Base-by-base conservation (phyloP, 2,113 vertebrate genomes). In the Synodontis membranacea region DNA sequence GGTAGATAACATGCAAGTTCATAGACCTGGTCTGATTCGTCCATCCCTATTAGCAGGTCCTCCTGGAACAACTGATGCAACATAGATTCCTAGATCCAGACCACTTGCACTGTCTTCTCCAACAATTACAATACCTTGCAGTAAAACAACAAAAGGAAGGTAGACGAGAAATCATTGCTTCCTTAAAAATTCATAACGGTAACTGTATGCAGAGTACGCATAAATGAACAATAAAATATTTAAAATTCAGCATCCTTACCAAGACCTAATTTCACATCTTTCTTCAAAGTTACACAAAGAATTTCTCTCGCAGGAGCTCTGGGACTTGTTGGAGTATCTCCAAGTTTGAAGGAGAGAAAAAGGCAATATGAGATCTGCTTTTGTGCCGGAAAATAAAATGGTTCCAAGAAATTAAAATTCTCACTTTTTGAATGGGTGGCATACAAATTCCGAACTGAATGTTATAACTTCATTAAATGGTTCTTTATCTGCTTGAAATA, bases 1-100 rank as follows among this genome's bases (percentile, higher is more conserved):
- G n/a, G n/a, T n/a, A 39, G 37, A 46, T 46, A 48, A 25, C 34
- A 21, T 34, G 12, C 11, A 39, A 21, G 23, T 42, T 62, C 11
- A 50, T 82, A 64, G 88, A 98, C 97, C 97, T 96, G 95, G 91
- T 93, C 93, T 96, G 88, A 97, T 96, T 86, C 92, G 96, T 90
- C 96, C 96, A 50, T 96, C 94, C 90, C 92, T 95, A 88, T 96
- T 96, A 83, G 97, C 97, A 34, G 97, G 97, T 91, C 97, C 96
- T n/a, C 96, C 97, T 4, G 96, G 95, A 21, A 97, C 95, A 88
- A 98, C 83, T 44, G 97, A 96, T 76, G 96, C 96, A 0, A 98
- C 94, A 87, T 97, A 97, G 88, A 98, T 96, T 21, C 97, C 96
- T 3, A 97, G 93, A 80, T 96, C 96, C 83, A 95, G 94, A 89